Evolutionary conservation across 1,140 invertebrate species (phyloP).

Genomic region (Trachelipus rathkii): DNA sequence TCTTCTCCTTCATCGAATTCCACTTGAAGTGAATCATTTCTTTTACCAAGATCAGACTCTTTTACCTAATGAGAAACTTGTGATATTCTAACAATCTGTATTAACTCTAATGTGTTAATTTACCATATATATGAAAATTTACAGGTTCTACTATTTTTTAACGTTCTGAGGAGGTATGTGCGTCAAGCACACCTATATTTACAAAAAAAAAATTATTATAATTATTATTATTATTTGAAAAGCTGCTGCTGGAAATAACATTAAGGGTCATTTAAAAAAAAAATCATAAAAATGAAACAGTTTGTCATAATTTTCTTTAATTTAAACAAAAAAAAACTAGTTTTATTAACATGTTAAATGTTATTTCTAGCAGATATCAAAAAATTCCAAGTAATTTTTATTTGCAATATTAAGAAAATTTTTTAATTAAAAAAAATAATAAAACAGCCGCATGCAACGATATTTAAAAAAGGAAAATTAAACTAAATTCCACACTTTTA

Average conservation of each 20-base stretch:
- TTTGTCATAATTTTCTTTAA: not conserved
- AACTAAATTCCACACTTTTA: no score
- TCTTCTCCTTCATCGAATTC: no score
- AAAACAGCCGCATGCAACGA: no score
- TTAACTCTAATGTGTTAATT: not conserved
- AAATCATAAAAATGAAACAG: not conserved
- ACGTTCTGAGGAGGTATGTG: no score
- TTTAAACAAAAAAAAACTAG: not conserved
- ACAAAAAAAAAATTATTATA: no score
- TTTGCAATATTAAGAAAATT: no score
- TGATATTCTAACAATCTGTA: not conserved
- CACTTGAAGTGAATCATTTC: not conserved
- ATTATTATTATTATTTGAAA: not conserved
- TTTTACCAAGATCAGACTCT: not conserved
- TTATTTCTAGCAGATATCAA: conserved; percentile 8
- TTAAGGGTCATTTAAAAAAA: not conserved
- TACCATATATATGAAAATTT: no score
- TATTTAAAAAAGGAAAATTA: no score
- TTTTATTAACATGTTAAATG: not conserved
- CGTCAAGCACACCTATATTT: no score
- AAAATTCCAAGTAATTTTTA: not conserved
- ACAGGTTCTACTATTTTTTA: no score
- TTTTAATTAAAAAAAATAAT: no score
- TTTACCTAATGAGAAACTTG: conserved; percentile 4
- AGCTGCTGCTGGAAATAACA: conserved; percentile 9